These are phyloP conservation scores for Prinia subflava DNA, from an alignment of 2,113 vertebrate species.

Conservation along the genomic window DNA sequence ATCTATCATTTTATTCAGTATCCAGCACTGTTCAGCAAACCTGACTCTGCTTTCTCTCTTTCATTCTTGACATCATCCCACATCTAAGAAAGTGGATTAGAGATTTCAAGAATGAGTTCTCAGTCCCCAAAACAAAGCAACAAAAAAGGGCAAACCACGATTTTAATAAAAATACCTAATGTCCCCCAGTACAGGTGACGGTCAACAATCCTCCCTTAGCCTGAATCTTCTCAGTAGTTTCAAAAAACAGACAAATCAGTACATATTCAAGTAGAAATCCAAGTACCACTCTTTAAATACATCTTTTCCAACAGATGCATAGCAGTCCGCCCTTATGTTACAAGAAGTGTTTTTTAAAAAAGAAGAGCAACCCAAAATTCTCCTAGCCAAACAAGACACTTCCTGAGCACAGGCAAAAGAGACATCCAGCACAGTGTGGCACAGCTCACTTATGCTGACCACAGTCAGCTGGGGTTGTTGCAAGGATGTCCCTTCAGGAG, in stretches of 20 bases:
- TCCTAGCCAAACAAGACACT: background rate
- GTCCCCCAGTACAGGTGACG: accelerated
- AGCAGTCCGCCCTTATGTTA: background rate
- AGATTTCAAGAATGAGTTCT: background rate
- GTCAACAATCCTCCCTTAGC: background rate
- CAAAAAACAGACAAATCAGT: background rate
- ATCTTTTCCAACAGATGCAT: background rate
- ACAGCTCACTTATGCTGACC: background rate
- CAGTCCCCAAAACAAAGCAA: background rate
- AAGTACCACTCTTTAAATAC: background rate
- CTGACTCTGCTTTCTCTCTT: background rate
- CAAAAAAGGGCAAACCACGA: background rate
- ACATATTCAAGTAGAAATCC: background rate
- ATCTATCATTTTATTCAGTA: background rate
- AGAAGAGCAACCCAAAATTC: background rate
- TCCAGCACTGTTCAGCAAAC: background rate
- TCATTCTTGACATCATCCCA: background rate
- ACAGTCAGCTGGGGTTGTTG: background rate
- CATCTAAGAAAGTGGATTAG: background rate
- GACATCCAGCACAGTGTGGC: background rate
- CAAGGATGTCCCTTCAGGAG: background rate
- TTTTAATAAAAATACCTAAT: background rate
- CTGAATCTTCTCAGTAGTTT: background rate
- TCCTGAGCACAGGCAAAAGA: background rate
- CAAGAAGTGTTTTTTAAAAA: background rate